These are phyloP conservation scores for Papilio dardanus DNA, from an alignment of 1,140 invertebrate genomes.

Conservation along the genomic window DNA sequence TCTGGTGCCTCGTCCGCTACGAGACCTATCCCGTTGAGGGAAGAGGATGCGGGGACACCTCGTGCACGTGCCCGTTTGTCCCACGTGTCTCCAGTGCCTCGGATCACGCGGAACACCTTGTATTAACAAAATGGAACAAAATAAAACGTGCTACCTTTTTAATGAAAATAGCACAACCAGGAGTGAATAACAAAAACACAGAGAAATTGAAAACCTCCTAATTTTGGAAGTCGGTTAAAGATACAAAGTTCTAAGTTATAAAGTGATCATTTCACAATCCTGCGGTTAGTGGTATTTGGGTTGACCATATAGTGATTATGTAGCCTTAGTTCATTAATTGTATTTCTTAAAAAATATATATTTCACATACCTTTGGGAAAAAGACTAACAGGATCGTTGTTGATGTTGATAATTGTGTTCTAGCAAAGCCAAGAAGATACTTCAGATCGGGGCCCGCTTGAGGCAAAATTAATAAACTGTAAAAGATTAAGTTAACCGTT, in stretches of 20 bases:
- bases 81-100: conserved; percentile 93
- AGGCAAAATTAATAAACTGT: conserved; percentile 92
- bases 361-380: conserved; percentile 88
- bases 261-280: too few species aligned
- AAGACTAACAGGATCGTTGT: conserved; percentile 93
- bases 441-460: conserved; percentile 94
- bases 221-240: too few species aligned
- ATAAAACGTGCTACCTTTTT: too few species aligned
- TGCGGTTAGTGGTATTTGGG: too few species aligned
- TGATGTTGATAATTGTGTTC: conserved; percentile 93
- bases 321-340: too few species aligned
- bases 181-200: too few species aligned
- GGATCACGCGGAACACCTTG: conserved; percentile 89
- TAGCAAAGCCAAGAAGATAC: conserved; percentile 92
- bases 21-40: conserved; percentile 91
- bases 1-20: conserved; percentile 91
- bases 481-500: too few species aligned
- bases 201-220: too few species aligned
- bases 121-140: background rate
- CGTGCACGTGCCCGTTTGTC: conserved; percentile 90
- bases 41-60: conserved; percentile 92
- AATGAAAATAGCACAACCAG: too few species aligned
- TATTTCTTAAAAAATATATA: conserved; percentile 15
- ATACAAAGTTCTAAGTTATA: too few species aligned
- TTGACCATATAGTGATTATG: too few species aligned